Evolutionary conservation across 2,113 vertebrate species (phyloP).

Genomic region (Prinia subflava): DNA sequence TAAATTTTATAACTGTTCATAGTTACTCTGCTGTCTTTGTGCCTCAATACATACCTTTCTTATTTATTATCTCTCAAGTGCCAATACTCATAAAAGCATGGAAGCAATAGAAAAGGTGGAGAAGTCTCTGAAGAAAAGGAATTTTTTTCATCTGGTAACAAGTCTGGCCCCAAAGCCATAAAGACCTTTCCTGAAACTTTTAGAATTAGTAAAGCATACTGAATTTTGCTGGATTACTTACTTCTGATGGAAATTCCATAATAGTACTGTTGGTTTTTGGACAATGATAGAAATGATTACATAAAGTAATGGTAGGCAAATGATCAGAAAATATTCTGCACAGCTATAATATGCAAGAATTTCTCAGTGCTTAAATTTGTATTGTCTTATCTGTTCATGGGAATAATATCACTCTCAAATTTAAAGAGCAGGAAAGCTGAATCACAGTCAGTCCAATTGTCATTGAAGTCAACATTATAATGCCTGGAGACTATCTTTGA

Average conservation of each 20-base stretch:
- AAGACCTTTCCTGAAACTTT: conserved; percentile 5
- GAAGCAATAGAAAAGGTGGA: background rate
- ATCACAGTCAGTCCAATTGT: background rate
- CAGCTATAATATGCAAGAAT: background rate
- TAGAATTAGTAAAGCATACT: background rate
- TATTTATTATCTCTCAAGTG: background rate
- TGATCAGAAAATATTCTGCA: background rate
- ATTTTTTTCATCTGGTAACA: background rate
- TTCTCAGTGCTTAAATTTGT: background rate
- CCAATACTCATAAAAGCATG: background rate
- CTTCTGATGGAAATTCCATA: background rate
- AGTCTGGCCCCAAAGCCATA: background rate
- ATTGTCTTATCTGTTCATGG: background rate
- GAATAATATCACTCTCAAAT: background rate
- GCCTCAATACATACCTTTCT: background rate
- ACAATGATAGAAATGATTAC: background rate
- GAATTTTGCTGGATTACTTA: background rate
- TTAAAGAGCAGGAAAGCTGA: background rate
- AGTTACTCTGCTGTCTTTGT: background rate
- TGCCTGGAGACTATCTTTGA: background rate
- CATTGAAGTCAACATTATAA: background rate
- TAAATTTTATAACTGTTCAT: background rate
- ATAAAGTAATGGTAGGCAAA: background rate
- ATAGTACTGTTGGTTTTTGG: background rate
- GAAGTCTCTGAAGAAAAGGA: background rate